A percentile compares a stretch with the other conserved stretches of the same genome.
Evolutionary conservation across 2,888 invertebrate genomes (phyloP).

Genomic region (Cylindroiulus punctatus): DNA sequence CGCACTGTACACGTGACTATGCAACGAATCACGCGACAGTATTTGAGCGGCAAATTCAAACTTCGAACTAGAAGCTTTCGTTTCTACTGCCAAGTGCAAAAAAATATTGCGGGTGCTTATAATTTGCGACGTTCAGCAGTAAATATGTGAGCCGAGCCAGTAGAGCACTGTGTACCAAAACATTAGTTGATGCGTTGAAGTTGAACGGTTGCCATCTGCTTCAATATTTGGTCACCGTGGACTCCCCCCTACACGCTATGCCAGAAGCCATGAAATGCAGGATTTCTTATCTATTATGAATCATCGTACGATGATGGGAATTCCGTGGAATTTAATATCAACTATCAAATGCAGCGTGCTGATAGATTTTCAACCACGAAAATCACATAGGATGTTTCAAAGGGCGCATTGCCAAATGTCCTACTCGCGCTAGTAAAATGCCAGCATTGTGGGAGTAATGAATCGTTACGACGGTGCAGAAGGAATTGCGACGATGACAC

Average conservation of each 20-base stretch:
- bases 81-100: no score
- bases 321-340: background rate
- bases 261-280: background rate
- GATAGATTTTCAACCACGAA: background rate
- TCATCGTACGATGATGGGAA: background rate
- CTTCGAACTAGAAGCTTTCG: no score
- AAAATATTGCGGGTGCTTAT: no score
- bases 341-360: background rate
- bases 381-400: background rate
- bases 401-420: background rate
- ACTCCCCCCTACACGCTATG: background rate
- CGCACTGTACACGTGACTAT: no score
- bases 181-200: background rate
- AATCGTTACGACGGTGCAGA: background rate
- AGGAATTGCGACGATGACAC: background rate
- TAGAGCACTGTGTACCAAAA: background rate
- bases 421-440: background rate
- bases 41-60: no score
- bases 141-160: background rate
- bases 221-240: background rate
- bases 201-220: background rate
- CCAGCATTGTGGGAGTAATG: background rate
- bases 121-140: background rate
- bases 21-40: no score
- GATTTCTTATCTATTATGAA: background rate